Evolutionary conservation across 1,140 invertebrate genomes (phyloP), one percentile per base, ranked within the genome.

Genomic region (Neomicropteryx cornuta): DNA sequence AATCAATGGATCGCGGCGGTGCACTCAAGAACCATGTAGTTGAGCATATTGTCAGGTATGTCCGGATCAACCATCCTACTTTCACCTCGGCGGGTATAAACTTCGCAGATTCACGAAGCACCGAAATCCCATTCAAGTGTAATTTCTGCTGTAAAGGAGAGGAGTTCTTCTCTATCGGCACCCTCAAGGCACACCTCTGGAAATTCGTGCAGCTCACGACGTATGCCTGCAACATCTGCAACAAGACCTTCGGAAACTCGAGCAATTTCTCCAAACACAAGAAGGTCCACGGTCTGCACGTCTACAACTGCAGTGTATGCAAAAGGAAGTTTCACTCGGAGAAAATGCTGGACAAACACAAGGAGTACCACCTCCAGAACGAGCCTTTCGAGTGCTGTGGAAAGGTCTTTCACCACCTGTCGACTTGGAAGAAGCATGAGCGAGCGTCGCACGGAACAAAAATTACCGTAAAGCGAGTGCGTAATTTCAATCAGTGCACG

Each of bases 201-300:
- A 60, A 66, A 32, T 63, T 66, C 46, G 63, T 62, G 5, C 65
- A 63, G 39, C 50, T 68, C 1, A 66, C 63, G 1, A 34, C 64
- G 2, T 68, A 68, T 47, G 60, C 66, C 39, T 68, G 66, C 44
- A 59, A 57, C 2, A 55, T 65, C 36, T 68, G 66, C 50, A 53
- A 64, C 31, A 63, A 66, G 43, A 62, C 62, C 14, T 68, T 68
- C 38, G 64, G 62, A 39, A 62, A 66, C 35, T 66, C 66, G 13
- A 64, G 62, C 33, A 66, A 66, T 33, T 68, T 65, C 38, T 68
- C 63, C 2, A 68, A 68, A 36, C 66, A 68, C 46, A 68, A 68
- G 40, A 68, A 68, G 39, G 58, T 67, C 20, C 66, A 68, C 44
- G 62, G 62, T 29, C 47, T 46, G 0, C 52, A 50, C 2, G 62